Evolutionary conservation across 37 sponge, comb jelly and placozoan genomes (phyloP).

Genomic region (Ianthella basta): DNA sequence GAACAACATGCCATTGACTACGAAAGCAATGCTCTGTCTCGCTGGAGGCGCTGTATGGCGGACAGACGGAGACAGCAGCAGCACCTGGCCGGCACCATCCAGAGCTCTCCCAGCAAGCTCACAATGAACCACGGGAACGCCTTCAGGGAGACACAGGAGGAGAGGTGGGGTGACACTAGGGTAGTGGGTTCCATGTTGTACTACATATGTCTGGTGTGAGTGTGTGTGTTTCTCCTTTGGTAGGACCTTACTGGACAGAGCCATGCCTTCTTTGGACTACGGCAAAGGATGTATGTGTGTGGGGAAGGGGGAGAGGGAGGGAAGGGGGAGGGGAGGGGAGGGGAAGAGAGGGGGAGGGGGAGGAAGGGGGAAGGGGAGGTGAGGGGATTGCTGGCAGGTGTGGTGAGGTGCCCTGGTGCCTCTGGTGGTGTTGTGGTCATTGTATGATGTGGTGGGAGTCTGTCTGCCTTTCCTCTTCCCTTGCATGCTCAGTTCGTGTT

Average conservation of each 20-base stretch:
- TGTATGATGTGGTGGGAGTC: too few species aligned
- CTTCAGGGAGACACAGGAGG: conserved; percentile 73
- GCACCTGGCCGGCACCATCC: conserved; percentile 44
- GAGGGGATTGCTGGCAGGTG: too few species aligned
- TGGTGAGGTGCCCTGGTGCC: too few species aligned
- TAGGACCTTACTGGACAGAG: conserved; percentile 80
- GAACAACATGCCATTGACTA: neutral
- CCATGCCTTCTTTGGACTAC: conserved; percentile 76
- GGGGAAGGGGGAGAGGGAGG: too few species aligned
- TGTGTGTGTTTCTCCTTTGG: neutral
- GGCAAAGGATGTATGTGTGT: conserved; percentile 91
- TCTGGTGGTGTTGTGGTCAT: too few species aligned
- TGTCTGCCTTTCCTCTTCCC: too few species aligned
- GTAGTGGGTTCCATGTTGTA: neutral
- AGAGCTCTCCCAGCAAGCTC: conserved; percentile 46
- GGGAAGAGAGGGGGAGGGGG: too few species aligned
- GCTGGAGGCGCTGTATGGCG: conserved; percentile 75
- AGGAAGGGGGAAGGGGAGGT: too few species aligned
- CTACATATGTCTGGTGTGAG: neutral
- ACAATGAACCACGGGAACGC: conserved; percentile 82
- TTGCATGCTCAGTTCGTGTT: conserved; percentile 63
- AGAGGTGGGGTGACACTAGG: conserved; percentile 49
- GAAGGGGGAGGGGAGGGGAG: too few species aligned
- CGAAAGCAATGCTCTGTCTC: conserved; percentile 71
- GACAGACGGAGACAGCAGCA: conserved; percentile 70